These are phyloP conservation scores for Agrilus mali DNA, from an alignment of 2,888 invertebrate species.

Conservation along the genomic window DNA sequence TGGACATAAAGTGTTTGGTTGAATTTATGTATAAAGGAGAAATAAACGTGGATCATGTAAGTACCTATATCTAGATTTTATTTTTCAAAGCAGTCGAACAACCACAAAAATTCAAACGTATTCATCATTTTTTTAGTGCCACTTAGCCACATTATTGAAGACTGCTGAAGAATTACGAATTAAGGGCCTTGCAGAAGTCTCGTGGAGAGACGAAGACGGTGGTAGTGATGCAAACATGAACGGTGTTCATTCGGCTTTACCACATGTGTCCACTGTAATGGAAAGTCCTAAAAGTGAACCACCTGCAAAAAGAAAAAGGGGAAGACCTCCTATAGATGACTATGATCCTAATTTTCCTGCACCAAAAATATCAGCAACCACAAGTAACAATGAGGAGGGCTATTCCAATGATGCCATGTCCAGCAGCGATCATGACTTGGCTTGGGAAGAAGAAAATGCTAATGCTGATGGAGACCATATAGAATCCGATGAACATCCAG, in stretches of 20 bases:
- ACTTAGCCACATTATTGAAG: conserved; percentile 74
- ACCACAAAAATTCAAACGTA: neutral
- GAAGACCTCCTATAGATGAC: conserved; percentile 54
- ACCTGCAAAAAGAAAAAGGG: conserved; percentile 48
- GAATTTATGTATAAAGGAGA: conserved; percentile 95
- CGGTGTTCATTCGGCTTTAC: conserved; percentile 27
- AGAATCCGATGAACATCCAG: conserved; percentile 18
- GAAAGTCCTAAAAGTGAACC: conserved; percentile 26
- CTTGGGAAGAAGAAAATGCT: conserved; percentile 31
- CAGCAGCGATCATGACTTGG: conserved; percentile 31
- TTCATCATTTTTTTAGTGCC: conserved; percentile 48
- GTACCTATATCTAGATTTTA: conserved; percentile 26
- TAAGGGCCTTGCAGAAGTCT: conserved; percentile 82
- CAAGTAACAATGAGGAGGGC: conserved; percentile 27
- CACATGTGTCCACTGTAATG: conserved; percentile 34
- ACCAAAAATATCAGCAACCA: conserved; percentile 39
- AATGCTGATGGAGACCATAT: conserved; percentile 24
- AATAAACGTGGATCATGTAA: conserved; percentile 87
- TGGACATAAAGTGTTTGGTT: conserved; percentile 78
- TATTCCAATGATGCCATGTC: conserved; percentile 34
- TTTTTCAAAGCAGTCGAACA: neutral
- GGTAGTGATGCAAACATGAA: conserved; percentile 23
- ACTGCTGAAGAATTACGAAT: conserved; percentile 87
- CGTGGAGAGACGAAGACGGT: conserved; percentile 58
- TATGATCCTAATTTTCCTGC: conserved; percentile 40